These are phyloP conservation scores for Drosophila insularis DNA, from an alignment of 1,140 invertebrate genomes.

Conservation along the genomic window DNA sequence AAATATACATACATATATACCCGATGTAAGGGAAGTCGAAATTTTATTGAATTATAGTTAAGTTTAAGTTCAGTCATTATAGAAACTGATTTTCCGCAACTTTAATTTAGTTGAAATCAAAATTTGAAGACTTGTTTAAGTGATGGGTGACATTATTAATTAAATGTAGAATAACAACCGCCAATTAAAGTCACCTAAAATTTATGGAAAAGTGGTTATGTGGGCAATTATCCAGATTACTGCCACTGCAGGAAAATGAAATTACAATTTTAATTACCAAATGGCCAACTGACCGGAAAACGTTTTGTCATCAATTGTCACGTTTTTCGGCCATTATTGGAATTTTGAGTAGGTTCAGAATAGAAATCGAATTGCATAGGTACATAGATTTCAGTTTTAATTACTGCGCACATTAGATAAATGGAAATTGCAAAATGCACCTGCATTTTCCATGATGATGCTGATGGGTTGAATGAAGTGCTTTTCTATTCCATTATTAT, in stretches of 20 bases:
- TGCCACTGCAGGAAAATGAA: constrained; percentile 32
- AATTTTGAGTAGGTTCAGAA: neutral
- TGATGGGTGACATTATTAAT: constrained; percentile 14
- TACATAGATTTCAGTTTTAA: constrained; percentile 1
- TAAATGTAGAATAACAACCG: constrained; percentile 32
- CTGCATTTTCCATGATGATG: neutral
- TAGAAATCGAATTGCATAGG: neutral
- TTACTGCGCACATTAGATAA: constrained; percentile 1
- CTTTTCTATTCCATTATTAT: neutral
- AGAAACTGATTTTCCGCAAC: neutral
- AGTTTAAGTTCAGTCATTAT: neutral
- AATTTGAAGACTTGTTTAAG: too few relatives aligned
- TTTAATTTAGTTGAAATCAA: neutral
- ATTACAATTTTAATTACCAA: constrained; percentile 50
- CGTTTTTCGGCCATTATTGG: neutral
- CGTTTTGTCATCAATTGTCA: constrained; percentile 18
- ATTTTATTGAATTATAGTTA: too few relatives aligned
- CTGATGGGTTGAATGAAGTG: neutral
- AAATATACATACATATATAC: neutral
- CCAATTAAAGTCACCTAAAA: constrained; percentile 31
- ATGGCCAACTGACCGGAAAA: constrained; percentile 16
- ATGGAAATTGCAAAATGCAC: neutral
- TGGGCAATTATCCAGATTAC: constrained; percentile 10
- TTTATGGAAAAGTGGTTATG: constrained; percentile 28
- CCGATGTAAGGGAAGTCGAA: neutral